Conservation (phyloP, 2,113 vertebrate genomes). For the Phaethon lepturus region DNA sequence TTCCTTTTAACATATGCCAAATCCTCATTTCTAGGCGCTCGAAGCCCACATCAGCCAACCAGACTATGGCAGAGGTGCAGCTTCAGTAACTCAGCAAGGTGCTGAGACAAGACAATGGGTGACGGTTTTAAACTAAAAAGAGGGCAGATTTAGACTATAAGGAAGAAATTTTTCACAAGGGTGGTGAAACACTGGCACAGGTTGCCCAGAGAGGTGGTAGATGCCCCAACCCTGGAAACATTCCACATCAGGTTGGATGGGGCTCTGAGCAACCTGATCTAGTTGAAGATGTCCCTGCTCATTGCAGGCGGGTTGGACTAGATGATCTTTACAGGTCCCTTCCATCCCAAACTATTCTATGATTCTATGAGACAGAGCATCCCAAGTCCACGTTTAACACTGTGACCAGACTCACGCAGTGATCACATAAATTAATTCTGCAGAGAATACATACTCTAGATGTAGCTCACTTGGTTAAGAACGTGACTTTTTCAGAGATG, state of each 20-base stretch:
- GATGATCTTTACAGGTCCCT: too few relatives aligned
- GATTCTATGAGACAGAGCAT: not conserved
- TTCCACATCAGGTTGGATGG: too few relatives aligned
- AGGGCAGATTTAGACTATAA: too few relatives aligned
- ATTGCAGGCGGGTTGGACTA: too few relatives aligned
- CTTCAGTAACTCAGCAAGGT: not conserved
- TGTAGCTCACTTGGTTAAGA: not conserved
- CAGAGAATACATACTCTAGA: not conserved
- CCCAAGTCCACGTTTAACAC: accelerated
- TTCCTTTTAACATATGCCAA: not conserved
- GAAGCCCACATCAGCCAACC: not conserved
- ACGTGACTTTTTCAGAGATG: not conserved
- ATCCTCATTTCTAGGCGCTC: not conserved
- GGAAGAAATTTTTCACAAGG: too few relatives aligned
- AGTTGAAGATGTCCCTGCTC: too few relatives aligned
- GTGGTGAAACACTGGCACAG: too few relatives aligned
- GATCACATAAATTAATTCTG: not conserved
- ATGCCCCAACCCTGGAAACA: too few relatives aligned
- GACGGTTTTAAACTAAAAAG: too few relatives aligned
- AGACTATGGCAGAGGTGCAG: not conserved
- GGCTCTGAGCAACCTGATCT: too few relatives aligned
- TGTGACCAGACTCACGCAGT: not conserved
- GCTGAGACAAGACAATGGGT: not conserved
- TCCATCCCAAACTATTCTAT: too few relatives aligned
- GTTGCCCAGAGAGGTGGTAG: too few relatives aligned